A percentile compares a stretch with the other conserved stretches of the same genome.
These are phyloP conservation scores for Acomys russatus DNA, from an alignment of 2,797 vertebrate species.

Conservation along the genomic window DNA sequence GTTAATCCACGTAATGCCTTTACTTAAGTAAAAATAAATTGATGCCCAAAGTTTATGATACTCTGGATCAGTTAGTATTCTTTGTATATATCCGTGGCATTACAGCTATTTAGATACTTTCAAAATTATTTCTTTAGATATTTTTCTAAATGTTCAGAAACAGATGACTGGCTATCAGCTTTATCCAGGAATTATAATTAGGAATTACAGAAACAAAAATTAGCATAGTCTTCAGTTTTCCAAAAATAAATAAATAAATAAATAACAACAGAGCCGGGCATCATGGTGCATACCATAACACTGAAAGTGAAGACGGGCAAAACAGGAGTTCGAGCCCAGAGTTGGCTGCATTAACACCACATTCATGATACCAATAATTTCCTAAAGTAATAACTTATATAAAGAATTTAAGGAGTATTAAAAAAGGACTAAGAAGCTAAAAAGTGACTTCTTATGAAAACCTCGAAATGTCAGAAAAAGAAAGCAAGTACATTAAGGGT, in stretches of 20 bases:
- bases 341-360: not conserved
- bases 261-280: not conserved
- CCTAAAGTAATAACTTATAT: not conserved
- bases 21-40: not conserved
- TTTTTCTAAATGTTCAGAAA: slow-evolving; percentile 37
- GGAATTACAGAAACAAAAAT: slow-evolving; percentile 43
- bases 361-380: not conserved
- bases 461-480: slow-evolving; percentile 23
- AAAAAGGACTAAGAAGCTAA: not conserved
- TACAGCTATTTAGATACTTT: not conserved
- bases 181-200: slow-evolving; percentile 34
- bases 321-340: not conserved
- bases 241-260: not conserved
- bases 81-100: not conserved
- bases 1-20: not conserved
- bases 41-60: not conserved
- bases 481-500: not conserved
- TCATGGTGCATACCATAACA: not conserved
- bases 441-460: not conserved
- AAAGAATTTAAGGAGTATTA: not conserved
- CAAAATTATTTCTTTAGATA: slow-evolving; percentile 23
- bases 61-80: not conserved
- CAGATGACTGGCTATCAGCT: not conserved
- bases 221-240: not conserved
- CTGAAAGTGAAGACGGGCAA: not conserved